Evolutionary conservation across 2,888 invertebrate species (phyloP), one percentile per base, ranked within the genome.

Genomic region (Synergus gifuensis): DNA sequence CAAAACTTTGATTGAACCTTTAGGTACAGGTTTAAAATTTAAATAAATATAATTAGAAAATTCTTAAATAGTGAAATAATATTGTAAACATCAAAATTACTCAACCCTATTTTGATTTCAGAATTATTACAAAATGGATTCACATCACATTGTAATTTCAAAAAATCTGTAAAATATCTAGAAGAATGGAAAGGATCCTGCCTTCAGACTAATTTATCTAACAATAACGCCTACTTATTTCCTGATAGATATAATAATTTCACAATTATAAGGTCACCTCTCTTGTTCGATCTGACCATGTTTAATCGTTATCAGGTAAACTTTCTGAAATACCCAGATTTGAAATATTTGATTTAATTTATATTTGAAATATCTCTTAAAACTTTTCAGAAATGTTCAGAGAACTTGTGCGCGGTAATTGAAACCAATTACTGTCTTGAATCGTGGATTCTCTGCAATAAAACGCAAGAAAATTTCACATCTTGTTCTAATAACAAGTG

Each of bases 141-240:
- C 76, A 90, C 88, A 8, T 85, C 85, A 63, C 81, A 86, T 28
- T 92, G 92, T 79, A 83, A 86, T 64, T 90, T 91, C 54, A 91
- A 89, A 76, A 93, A 92, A 85, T 87, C 89, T 76, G 82, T 94
- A 1, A 90, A 89, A 83, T 94, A 93, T 89, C 90, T 94, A 66
- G 88, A 93, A 85, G 88, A 93, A 83, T 89, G 92, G 85, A 89
- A 92, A 84, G 89, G 89, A 78, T 84, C 86, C 22, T 93, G 93
- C 85, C 86, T 89, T 79, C 93, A 93, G 87, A 89, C 84, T 80
- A 83, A 90, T 58, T 86, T 93, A 78, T 87, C 87, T 58, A 92
- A 92, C 82, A 78, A 92, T 7, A 92, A 92, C 85, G 84, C 89
- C 12, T 89, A 90, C 78, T 82, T 90, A 44, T 93, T 93, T 83